Evolutionary conservation across 2,113 vertebrate species (phyloP).

Genomic region (Phalacrocorax aristotelis): DNA sequence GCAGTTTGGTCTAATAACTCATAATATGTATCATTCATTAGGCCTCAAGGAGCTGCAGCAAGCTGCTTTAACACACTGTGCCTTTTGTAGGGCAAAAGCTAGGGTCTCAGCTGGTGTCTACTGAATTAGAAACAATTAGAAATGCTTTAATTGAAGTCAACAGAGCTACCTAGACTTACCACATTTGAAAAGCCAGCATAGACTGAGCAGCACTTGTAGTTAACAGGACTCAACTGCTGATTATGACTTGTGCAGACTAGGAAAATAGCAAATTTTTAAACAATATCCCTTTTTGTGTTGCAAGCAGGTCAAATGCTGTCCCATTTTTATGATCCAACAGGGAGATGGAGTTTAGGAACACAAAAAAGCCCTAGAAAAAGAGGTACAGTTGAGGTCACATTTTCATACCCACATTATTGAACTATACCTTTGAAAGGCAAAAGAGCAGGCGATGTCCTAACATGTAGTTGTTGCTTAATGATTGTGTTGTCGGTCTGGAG

Average conservation of each 20-base stretch:
- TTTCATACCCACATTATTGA: conserved; percentile 49
- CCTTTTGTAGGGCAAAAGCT: not conserved
- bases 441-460: conserved; percentile 70
- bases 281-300: conserved; percentile 62
- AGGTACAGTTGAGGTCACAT: conserved; percentile 46
- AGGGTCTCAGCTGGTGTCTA: conserved; percentile 2
- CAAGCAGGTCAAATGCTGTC: conserved; percentile 35
- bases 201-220: not conserved
- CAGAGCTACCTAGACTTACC: not conserved
- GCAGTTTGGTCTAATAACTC: not conserved
- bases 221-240: conserved; percentile 33
- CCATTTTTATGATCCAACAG: not conserved
- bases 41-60: not conserved
- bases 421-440: conserved; percentile 55
- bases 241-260: conserved; percentile 65
- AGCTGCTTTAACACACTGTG: not conserved
- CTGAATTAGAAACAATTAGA: conserved; percentile 19
- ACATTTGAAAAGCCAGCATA: not conserved
- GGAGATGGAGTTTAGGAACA: conserved; percentile 18
- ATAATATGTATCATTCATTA: not conserved
- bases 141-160: conserved; percentile 30
- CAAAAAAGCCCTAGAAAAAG: conserved; percentile 27
- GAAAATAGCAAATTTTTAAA: conserved; percentile 23
- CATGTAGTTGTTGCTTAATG: conserved; percentile 73
- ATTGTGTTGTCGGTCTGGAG: conserved; percentile 69